Conservation (phyloP, 2,113 vertebrate species). For the Reinhardtius hippoglossoides region DNA sequence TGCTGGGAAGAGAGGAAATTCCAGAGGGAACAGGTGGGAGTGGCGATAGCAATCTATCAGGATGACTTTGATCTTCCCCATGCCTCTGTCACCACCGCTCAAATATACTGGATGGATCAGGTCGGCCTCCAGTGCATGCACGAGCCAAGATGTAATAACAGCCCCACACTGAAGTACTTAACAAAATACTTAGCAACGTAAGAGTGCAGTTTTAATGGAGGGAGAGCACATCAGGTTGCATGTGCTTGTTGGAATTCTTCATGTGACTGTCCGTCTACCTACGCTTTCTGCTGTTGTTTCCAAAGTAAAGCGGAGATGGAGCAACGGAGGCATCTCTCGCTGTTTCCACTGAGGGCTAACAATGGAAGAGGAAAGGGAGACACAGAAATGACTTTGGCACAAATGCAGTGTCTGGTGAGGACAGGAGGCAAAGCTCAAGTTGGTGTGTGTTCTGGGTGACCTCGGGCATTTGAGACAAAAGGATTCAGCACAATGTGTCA, state of each 20-base stretch:
- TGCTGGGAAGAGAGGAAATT: slow-evolving; percentile 74
- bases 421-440: slow-evolving; percentile 67
- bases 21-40: slow-evolving; percentile 83
- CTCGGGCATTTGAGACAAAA: not conserved
- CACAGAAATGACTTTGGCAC: slow-evolving; percentile 61
- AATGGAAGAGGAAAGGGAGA: slow-evolving; percentile 55
- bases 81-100: slow-evolving; percentile 64
- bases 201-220: slow-evolving; percentile 16
- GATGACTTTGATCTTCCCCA: slow-evolving; percentile 74
- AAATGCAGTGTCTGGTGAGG: slow-evolving; percentile 63
- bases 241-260: not conserved
- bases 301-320: slow-evolving; percentile 26
- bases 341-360: slow-evolving; percentile 4
- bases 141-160: slow-evolving; percentile 36
- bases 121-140: slow-evolving; percentile 29
- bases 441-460: slow-evolving; percentile 4
- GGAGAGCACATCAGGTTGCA: not conserved
- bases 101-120: slow-evolving; percentile 59
- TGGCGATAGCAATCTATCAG: slow-evolving; percentile 77
- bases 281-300: slow-evolving; percentile 9
- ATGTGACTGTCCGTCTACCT: slow-evolving; percentile 5
- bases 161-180: slow-evolving; percentile 6
- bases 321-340: slow-evolving; percentile 1
- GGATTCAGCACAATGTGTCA: too few relatives aligned
- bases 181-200: not conserved